A percentile compares a stretch with the other conserved stretches of the same genome.
Conservation (phyloP, 2,888 invertebrate genomes). For the Ryuthela nishihirai region DNA sequence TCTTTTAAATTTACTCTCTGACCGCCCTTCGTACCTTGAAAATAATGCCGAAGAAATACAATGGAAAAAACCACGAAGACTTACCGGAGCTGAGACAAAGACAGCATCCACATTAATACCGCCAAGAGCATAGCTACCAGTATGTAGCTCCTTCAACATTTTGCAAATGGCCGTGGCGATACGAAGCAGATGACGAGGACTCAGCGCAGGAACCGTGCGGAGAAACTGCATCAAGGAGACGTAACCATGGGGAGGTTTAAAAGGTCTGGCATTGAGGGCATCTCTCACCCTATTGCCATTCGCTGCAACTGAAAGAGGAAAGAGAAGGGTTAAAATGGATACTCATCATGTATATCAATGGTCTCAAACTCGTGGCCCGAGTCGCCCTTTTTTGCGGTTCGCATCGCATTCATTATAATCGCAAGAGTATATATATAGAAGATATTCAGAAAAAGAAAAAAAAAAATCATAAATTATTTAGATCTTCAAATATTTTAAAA, state of each 20-base stretch:
- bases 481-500: too few species aligned
- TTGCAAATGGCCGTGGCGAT: constrained; percentile 42
- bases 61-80: neutral
- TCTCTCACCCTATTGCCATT: constrained; percentile 21
- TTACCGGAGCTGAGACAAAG: constrained; percentile 43
- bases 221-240: constrained; percentile 42
- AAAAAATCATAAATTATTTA: too few species aligned
- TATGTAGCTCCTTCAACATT: constrained; percentile 42
- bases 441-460: too few species aligned
- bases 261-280: constrained; percentile 30
- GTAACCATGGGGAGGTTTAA: constrained; percentile 44
- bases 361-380: too few species aligned
- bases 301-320: constrained; percentile 18
- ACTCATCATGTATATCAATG: too few species aligned
- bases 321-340: too few species aligned
- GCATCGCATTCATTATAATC: too few species aligned
- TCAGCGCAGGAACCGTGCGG: constrained; percentile 37
- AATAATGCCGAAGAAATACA: neutral
- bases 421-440: too few species aligned
- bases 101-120: constrained; percentile 44
- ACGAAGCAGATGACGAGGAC: constrained; percentile 42
- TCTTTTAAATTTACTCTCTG: too few species aligned
- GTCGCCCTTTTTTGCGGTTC: too few species aligned
- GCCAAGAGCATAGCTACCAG: constrained; percentile 44
- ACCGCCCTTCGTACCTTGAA: too few species aligned